phyloP scores from a whole-genome alignment of 2,113 vertebrate species.

The Marcusenius ussheri region DNA sequence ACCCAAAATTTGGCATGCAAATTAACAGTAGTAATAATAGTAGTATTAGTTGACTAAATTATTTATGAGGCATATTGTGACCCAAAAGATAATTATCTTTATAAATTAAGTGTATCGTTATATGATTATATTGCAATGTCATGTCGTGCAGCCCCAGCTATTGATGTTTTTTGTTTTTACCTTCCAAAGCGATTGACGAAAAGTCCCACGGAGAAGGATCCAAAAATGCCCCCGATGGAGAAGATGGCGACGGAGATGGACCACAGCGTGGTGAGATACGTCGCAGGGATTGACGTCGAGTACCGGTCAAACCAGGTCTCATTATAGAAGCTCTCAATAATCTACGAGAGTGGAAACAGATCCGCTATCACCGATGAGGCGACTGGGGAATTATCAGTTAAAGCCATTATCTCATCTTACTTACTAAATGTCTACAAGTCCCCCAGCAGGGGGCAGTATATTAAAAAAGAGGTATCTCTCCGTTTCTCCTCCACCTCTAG shows the following conservation, averaged over 20 bases:
- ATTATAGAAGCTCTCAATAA: constrained; percentile 86
- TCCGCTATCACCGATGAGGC: not conserved
- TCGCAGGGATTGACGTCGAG: constrained; percentile 52
- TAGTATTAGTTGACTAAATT: not conserved
- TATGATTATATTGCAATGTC: not conserved
- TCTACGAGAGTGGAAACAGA: constrained; percentile 49
- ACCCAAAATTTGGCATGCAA: not conserved
- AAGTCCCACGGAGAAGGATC: constrained; percentile 84
- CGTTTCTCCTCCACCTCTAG: not conserved
- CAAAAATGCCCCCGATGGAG: constrained; percentile 84
- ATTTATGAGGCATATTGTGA: not conserved
- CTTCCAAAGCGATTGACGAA: constrained; percentile 89
- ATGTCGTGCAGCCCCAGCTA: not conserved
- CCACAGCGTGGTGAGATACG: constrained; percentile 78
- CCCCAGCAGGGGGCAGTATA: not conserved
- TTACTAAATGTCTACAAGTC: not conserved
- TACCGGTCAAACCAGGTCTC: constrained; percentile 74
- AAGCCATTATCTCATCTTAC: not conserved
- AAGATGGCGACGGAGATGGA: constrained; percentile 90
- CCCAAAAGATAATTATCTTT: not conserved
- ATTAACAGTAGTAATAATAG: not conserved
- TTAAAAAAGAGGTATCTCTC: not conserved
- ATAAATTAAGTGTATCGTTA: not conserved
- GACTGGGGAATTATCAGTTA: not conserved
- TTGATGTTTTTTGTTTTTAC: constrained; percentile 44